Base-by-base conservation (phyloP, 2,113 vertebrate species). In the Chamaetylas fuelleborni region DNA sequence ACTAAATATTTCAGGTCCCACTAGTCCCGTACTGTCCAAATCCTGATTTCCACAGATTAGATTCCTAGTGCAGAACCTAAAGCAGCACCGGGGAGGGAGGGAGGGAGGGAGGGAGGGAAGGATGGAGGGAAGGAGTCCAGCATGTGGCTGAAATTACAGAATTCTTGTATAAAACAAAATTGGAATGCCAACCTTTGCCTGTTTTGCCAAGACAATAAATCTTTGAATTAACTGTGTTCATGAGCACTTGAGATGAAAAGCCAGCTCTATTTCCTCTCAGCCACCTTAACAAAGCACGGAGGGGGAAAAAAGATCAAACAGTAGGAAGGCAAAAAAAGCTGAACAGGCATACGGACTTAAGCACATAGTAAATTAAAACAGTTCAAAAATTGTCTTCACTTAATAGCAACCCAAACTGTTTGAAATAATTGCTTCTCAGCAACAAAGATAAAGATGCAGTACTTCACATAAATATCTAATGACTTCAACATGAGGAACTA, bases 381-480 rank as follows among this genome's bases (percentile, higher is more conserved):
- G 34, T 61, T 53, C 19, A 88, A 93, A 93, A 77, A 90, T 88
- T 60, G 24, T 42, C 36, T 81, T 94, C 71, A 62, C 50, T 93
- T 90, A 92, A 95, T 90, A 96, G 40, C 33, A 93, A 86, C 48
- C 29, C 33, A 93, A 96, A 94, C 77, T 66, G 56, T 90, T 96
- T 7, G 19, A 83, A 96, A 96, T 95, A 89, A 84, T 94, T 8
- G 0, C n/a, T 58, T 16, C 51, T 94, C 42, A 81, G 86, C 81
- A 96, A 78, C 61, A 89, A 48, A 93, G 86, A 93, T 95, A 96
- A 96, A 93, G 53, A 79, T 74, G 73, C 2, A 1, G 29, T 89
- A 58, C 87, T 96, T 94, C 90, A 91, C 83, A 92, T 79, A 96
- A 95, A 97, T 95, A 94, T 74, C 81, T 92, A 96, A 96, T 81